Evolutionary conservation across 1,140 invertebrate species (phyloP), one percentile per base, ranked within the genome.

Genomic region (Pantala flavescens): DNA sequence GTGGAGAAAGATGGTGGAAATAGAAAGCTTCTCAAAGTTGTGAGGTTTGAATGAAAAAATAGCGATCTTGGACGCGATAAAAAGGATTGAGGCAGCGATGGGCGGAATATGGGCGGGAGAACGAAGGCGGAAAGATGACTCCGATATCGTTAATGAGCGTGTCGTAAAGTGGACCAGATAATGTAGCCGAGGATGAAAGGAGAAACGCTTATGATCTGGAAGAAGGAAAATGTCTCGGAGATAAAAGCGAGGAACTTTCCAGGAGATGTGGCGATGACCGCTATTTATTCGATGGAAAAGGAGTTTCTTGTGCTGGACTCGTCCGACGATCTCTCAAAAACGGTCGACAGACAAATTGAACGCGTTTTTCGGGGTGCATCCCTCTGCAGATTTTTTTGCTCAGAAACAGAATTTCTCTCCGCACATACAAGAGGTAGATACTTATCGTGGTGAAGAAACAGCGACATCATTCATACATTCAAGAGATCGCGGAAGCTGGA

Each of bases 131-230:
- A 21, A 63, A 63, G 49, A 63, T 63, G 1, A 63, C 49, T 63
- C 49, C 49, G 49, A 63, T 63, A 63, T 16, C 49, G 49, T 63
- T 63, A 63, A 63, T 63, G 49, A 63, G 49, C 49, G n/a, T 63
- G 49, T 63, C 49, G 49, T 63, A 63, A 63, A 63, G 49, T 63
- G 49, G 49, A 63, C 49, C 49, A 63, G 49, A 63, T 63, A 63
- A 63, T 63, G 49, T 19, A 63, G 49, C 28, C 49, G 49, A 63
- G n/a, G 49, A 63, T 63, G 49, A 16, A 63, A 21, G 49, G 49
- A 63, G 49, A 63, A 21, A 63, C 16, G 49, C 16, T 63, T 19
- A 21, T 16, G n/a, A 63, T 19, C 16, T 63, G 49, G 49, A 21
- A 21, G 12, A 21, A 36, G n/a, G 49, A 63, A 21, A 63, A 63